Conservation (phyloP, 2,888 invertebrate genomes). For the Cataglyphis livida region DNA sequence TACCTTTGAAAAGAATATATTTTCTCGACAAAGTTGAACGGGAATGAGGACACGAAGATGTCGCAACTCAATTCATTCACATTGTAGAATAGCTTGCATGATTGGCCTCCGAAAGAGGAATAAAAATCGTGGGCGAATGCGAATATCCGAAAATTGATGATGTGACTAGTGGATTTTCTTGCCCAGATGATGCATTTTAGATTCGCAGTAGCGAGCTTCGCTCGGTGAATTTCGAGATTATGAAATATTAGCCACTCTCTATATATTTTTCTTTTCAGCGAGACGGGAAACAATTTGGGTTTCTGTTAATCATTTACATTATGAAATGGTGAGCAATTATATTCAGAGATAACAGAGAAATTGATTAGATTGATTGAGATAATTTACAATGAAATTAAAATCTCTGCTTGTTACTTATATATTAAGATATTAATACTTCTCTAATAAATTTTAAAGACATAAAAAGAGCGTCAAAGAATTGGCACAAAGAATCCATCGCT, state of each 20-base stretch:
- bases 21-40: not conserved
- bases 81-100: constrained; percentile 30
- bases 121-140: constrained; percentile 2
- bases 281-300: not conserved
- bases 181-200: constrained; percentile 14
- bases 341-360: not conserved
- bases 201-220: constrained; percentile 21
- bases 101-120: constrained; percentile 2
- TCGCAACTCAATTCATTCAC: constrained; percentile 13
- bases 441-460: not conserved
- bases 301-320: not conserved
- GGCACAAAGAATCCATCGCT: not conserved
- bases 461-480: not conserved
- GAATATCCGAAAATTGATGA: constrained; percentile 20
- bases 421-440: not conserved
- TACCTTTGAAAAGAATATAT: not conserved
- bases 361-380: not conserved
- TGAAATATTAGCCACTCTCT: not conserved
- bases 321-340: not conserved
- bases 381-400: not conserved
- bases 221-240: constrained; percentile 22
- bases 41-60: constrained; percentile 22
- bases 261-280: not conserved
- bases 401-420: not conserved
- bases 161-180: constrained; percentile 25